Evolutionary conservation across 2,888 invertebrate genomes (phyloP).

Genomic region (Catocala nupta): DNA sequence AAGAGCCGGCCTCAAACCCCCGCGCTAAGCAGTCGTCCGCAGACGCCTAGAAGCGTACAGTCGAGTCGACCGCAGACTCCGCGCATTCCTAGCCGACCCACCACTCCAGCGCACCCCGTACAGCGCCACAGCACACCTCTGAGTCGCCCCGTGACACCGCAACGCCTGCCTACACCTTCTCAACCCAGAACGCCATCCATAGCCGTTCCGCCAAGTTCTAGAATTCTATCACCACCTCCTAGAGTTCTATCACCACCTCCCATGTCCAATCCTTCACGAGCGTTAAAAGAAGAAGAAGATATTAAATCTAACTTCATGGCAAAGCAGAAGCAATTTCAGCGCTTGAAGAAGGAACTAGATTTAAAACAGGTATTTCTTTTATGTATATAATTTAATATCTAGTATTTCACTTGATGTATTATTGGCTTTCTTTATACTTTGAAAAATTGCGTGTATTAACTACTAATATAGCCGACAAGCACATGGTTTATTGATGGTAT

Average conservation of each 20-base stretch:
- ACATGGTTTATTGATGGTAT: too few relatives aligned
- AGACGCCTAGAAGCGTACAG: slow-evolving; percentile 66
- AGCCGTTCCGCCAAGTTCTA: slow-evolving; percentile 36
- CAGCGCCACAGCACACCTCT: slow-evolving; percentile 51
- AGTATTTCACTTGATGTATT: too few relatives aligned
- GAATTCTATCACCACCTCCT: slow-evolving; percentile 35
- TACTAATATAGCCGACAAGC: too few relatives aligned
- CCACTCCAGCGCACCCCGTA: slow-evolving; percentile 60
- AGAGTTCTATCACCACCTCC: slow-evolving; percentile 35
- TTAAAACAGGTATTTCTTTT: slow-evolving; percentile 72
- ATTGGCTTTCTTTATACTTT: too few relatives aligned
- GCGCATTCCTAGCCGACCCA: slow-evolving; percentile 59
- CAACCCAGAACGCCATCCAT: slow-evolving; percentile 40
- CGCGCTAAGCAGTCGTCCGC: slow-evolving; percentile 62
- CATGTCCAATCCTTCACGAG: slow-evolving; percentile 26
- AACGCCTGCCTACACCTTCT: slow-evolving; percentile 35
- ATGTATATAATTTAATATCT: neutral
- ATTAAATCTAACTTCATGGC: slow-evolving; percentile 60
- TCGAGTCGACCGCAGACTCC: slow-evolving; percentile 73
- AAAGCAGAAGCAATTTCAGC: slow-evolving; percentile 71
- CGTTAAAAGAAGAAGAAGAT: slow-evolving; percentile 60
- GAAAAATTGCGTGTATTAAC: too few relatives aligned
- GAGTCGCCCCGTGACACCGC: slow-evolving; percentile 72
- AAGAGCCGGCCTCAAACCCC: slow-evolving; percentile 55
- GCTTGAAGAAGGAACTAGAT: slow-evolving; percentile 80